Base-by-base conservation (phyloP, 2,888 invertebrate species). In the Mythimna vitellina region DNA sequence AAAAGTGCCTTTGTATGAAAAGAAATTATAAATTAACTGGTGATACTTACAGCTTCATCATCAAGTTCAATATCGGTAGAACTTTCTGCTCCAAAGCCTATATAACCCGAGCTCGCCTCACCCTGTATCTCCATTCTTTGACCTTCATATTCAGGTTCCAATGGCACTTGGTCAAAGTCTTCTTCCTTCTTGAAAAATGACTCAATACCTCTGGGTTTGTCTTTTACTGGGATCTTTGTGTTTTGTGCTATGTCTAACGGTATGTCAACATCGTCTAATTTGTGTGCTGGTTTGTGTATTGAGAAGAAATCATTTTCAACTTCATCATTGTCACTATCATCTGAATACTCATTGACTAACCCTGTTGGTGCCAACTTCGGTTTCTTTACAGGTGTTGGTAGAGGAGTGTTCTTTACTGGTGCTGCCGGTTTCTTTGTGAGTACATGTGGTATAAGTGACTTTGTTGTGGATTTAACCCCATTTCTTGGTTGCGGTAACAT, bases 401-500 rank as follows among this genome's bases (percentile, higher is more conserved):
- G 61, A 62, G 86, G 76, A 42, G 60, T 57, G 77, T 91, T 93
- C 85, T 92, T 90, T 32, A 82, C 81, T 29, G 86, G 81, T 69
- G 78, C 65, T 61, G 84, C 90, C 78, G 85, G 92, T 86, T 89
- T 96, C 87, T 95, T 92, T 83, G 95, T 95, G 0, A 96, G 89
- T 29, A 96, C 89, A 84, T 96, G 91, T 64, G 96, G 96, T 78
- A 96, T 92, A 77, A 95, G 90, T 54, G 94, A 93, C 80, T 92
- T 94, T 61, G 92, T 88, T 74, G 91, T 92, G 68, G 93, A 81
- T 51, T 83, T 89, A 7, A 91, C 87, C 60, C 90, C 92, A 87
- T 95, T 94, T 92, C 96, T 97, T 20, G 98, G 98, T 83, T 97
- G 96, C 12, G 98, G 98, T 57, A 98, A 91, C 58, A 98, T 93